These are phyloP conservation scores for Ophiodon elongatus DNA, from an alignment of 2,113 vertebrate species.

Conservation along the genomic window DNA sequence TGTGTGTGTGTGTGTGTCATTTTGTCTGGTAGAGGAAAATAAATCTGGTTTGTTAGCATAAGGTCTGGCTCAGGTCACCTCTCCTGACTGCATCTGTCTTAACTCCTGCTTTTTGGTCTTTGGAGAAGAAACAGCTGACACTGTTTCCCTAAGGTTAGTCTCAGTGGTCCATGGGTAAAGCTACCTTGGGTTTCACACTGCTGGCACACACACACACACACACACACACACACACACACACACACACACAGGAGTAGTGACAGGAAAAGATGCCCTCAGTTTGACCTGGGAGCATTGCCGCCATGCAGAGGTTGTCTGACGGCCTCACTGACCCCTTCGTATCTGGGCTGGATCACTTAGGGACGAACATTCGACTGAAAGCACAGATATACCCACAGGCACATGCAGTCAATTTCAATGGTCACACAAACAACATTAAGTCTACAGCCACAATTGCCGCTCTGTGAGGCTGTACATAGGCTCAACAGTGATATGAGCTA, in stretches of 20 bases:
- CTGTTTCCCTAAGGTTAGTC: slow-evolving; percentile 41
- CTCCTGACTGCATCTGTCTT: slow-evolving; percentile 69
- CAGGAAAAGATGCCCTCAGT: slow-evolving; percentile 58
- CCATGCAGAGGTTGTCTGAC: slow-evolving; percentile 58
- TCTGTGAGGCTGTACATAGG: neutral
- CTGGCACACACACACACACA: slow-evolving; percentile 13
- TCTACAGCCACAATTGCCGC: neutral
- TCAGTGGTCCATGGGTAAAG: slow-evolving; percentile 30
- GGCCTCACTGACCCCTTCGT: slow-evolving; percentile 48
- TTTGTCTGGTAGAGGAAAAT: slow-evolving; percentile 45
- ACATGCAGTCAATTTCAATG: neutral
- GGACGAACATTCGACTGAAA: slow-evolving; percentile 24
- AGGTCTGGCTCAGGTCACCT: slow-evolving; percentile 74
- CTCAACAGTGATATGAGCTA: neutral
- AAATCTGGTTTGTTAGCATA: slow-evolving; percentile 63
- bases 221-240: neutral
- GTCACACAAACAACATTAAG: neutral
- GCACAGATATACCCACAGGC: slow-evolving; percentile 19
- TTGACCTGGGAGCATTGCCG: slow-evolving; percentile 60
- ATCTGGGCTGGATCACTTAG: slow-evolving; percentile 40
- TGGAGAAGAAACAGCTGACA: slow-evolving; percentile 43
- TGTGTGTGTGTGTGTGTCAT: slow-evolving; percentile 21
- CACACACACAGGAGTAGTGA: slow-evolving; percentile 49
- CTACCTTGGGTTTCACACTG: slow-evolving; percentile 27
- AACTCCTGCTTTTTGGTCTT: slow-evolving; percentile 46